Base-by-base conservation (phyloP, 2,888 invertebrate genomes). In the Seladonia tumulorum region DNA sequence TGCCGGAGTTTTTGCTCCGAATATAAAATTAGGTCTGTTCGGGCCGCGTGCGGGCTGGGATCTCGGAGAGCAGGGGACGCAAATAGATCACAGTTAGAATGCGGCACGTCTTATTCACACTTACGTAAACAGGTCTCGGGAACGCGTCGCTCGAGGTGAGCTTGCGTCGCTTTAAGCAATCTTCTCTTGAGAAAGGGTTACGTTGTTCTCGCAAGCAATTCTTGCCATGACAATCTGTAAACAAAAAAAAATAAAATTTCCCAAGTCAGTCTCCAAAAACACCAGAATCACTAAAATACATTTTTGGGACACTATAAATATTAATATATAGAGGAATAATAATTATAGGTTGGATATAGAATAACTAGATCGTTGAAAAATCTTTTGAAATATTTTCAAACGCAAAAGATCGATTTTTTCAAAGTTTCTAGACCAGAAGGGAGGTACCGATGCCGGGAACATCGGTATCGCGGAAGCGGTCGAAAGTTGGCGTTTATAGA, bases 1-100 rank as follows among this genome's bases (percentile, higher is more conserved):
- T 85, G 86, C 81, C 90, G 87, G 73, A 88, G 89, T 91, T 91
- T 91, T 91, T 91, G 91, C 89, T 91, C 91, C 90, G 91, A 90
- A 91, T 91, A 89, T 91, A 91, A 91, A 91, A 91, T 91, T 91
- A 91, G 91, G 91, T 86, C 86, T 89, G 90, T 91, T 81, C 85
- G 82, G 82, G 77, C 84, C 85, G 90, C 74, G 68, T 72, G 85
- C 86, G 82, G 76, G 87, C 88, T 75, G 82, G 89, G 90, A 89
- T 91, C 86, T 90, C 90, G 85, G 66, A 82, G 88, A 89, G 86
- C 90, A 79, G 77, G 71, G 76, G 85, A 90, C 91, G 85, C 72
- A 91, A 91, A 91, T 91, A 91, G 91, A 91, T 88, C 89, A 88
- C 74, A 89, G 86, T 86, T 87, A 91, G 90, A 91, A 91, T 91